phyloP scores from a whole-genome alignment of 1,140 invertebrate species.

The Aculops lycopersici region DNA sequence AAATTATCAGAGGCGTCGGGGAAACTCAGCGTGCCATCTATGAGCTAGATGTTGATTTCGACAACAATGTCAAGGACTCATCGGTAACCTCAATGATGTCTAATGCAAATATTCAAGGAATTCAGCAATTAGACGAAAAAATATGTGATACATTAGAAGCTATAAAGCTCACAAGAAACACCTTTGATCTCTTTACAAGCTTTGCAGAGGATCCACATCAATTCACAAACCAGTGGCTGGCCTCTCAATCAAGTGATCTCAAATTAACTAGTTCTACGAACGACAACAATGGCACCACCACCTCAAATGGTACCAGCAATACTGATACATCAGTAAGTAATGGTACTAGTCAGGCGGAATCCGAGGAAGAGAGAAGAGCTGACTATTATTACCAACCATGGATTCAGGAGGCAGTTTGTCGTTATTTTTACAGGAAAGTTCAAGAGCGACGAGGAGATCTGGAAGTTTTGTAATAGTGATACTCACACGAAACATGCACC shows the following conservation, averaged over 20 bases:
- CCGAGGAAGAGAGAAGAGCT: slow-evolving; percentile 69
- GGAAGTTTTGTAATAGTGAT: too few species aligned
- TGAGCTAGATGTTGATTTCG: slow-evolving; percentile 96
- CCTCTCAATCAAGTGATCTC: slow-evolving; percentile 75
- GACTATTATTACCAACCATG: slow-evolving; percentile 83
- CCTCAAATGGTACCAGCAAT: too few species aligned
- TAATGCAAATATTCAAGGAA: slow-evolving; percentile 91
- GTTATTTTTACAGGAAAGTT: slow-evolving; percentile 93
- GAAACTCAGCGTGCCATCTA: slow-evolving; percentile 94
- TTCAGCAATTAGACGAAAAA: slow-evolving; percentile 26
- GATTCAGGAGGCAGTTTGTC: slow-evolving; percentile 79
- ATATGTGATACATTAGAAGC: slow-evolving; percentile 98
- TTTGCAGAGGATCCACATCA: slow-evolving; percentile 95
- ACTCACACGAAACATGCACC: too few species aligned
- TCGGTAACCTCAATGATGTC: slow-evolving; percentile 90
- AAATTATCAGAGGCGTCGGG: slow-evolving; percentile 35
- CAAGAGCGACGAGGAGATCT: slow-evolving; percentile 71
- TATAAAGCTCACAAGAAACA: slow-evolving; percentile 88
- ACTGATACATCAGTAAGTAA: too few species aligned
- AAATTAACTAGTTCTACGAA: slow-evolving; percentile 88
- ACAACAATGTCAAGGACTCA: slow-evolving; percentile 81
- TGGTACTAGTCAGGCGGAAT: too few species aligned
- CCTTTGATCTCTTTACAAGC: slow-evolving; percentile 86
- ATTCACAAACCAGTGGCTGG: slow-evolving; percentile 95
- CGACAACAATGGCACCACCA: too few species aligned